These are phyloP conservation scores for Meteorus colon DNA, from an alignment of 2,888 invertebrate genomes.

Conservation along the genomic window DNA sequence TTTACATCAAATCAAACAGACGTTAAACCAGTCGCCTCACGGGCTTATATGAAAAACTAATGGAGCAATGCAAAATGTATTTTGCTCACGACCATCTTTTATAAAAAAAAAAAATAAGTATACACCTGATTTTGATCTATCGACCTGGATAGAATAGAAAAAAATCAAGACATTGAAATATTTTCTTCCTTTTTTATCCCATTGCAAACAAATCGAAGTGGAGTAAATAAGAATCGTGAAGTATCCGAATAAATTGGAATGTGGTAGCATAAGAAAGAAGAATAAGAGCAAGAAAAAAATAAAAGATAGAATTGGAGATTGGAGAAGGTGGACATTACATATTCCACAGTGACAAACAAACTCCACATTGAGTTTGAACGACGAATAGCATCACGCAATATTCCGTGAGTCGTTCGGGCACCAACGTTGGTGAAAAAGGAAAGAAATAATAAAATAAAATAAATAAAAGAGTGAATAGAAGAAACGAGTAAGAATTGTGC, in stretches of 20 bases:
- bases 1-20: background rate
- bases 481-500: background rate
- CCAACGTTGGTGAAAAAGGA: background rate
- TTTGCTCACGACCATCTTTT: background rate
- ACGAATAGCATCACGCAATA: constrained; percentile 17
- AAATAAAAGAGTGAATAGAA: constrained; percentile 5
- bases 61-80: background rate
- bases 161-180: background rate
- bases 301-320: constrained; percentile 9
- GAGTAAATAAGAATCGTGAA: background rate
- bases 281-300: background rate
- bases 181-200: background rate
- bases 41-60: background rate
- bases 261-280: background rate
- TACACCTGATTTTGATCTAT: background rate
- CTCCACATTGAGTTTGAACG: constrained; percentile 5
- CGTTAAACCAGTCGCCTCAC: constrained; percentile 29
- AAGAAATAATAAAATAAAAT: constrained; percentile 1
- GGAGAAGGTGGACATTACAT: constrained; percentile 5
- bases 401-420: constrained; percentile 15
- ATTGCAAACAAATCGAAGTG: background rate
- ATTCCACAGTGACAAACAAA: constrained; percentile 7
- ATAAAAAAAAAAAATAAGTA: background rate
- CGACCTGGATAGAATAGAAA: background rate
- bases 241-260: background rate